Conservation (phyloP, 1,140 invertebrate species). For the Procambarus virginalis region DNA sequence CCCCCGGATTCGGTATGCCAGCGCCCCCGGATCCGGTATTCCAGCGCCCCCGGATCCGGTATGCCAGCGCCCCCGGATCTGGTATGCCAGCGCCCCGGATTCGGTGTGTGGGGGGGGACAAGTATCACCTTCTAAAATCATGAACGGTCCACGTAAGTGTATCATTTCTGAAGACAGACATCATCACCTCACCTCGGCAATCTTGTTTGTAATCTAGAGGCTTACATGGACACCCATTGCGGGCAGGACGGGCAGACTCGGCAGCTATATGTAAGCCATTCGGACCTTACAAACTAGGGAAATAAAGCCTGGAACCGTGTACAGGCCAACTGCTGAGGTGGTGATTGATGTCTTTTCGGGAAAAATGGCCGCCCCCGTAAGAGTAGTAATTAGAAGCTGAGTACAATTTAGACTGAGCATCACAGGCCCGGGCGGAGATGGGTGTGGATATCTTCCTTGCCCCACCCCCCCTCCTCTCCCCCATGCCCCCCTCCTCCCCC, state of each 20-base stretch:
- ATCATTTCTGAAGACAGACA: neutral
- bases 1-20: too few relatives aligned
- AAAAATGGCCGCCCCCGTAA: conserved; percentile 33
- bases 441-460: neutral
- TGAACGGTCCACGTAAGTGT: neutral
- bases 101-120: too few relatives aligned
- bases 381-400: conserved; percentile 30
- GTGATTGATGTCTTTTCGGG: conserved; percentile 36
- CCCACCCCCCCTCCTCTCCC: too few relatives aligned
- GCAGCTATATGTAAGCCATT: neutral
- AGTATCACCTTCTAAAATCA: neutral
- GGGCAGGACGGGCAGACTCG: neutral
- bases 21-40: too few relatives aligned
- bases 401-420: conserved; percentile 29
- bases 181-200: neutral
- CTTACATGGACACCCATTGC: neutral
- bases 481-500: neutral
- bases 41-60: too few relatives aligned
- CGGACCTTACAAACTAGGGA: neutral
- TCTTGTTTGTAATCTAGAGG: neutral
- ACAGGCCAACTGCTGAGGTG: neutral
- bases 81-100: neutral
- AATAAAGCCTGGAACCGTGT: neutral
- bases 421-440: neutral
- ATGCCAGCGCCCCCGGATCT: too few relatives aligned